phyloP scores from a whole-genome alignment of 1,140 invertebrate species.

The Leptinotarsa undecemlineata region DNA sequence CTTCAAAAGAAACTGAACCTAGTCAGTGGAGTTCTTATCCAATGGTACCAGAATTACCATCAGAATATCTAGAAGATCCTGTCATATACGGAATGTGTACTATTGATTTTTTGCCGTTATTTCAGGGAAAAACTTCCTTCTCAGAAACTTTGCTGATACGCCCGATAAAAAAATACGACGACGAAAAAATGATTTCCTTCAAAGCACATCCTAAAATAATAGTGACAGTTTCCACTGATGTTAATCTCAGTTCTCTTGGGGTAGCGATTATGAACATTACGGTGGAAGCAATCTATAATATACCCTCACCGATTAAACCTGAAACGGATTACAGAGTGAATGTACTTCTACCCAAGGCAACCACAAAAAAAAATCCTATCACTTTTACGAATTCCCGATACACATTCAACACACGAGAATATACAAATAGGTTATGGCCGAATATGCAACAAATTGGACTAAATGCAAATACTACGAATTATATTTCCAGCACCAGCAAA shows the following conservation, averaged over 20 bases:
- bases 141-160: slow-evolving; percentile 33
- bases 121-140: slow-evolving; percentile 34
- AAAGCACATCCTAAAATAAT: neutral
- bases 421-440: slow-evolving; percentile 40
- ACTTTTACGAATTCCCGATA: slow-evolving; percentile 30
- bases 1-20: neutral
- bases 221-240: slow-evolving; percentile 31
- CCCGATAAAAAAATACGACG: slow-evolving; percentile 20
- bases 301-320: slow-evolving; percentile 36
- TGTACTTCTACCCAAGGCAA: slow-evolving; percentile 33
- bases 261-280: slow-evolving; percentile 41
- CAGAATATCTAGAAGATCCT: neutral
- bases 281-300: slow-evolving; percentile 45
- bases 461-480: slow-evolving; percentile 37
- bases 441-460: slow-evolving; percentile 30
- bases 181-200: neutral
- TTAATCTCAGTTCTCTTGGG: slow-evolving; percentile 19
- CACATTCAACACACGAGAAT: slow-evolving; percentile 3
- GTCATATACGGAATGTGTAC: slow-evolving; percentile 30
- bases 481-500: slow-evolving; percentile 31
- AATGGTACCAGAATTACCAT: neutral
- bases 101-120: slow-evolving; percentile 34
- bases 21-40: neutral
- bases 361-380: slow-evolving; percentile 11
- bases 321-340: slow-evolving; percentile 43